These are phyloP conservation scores for Lobophora halterata DNA, from an alignment of 2,888 invertebrate species.

Conservation along the genomic window DNA sequence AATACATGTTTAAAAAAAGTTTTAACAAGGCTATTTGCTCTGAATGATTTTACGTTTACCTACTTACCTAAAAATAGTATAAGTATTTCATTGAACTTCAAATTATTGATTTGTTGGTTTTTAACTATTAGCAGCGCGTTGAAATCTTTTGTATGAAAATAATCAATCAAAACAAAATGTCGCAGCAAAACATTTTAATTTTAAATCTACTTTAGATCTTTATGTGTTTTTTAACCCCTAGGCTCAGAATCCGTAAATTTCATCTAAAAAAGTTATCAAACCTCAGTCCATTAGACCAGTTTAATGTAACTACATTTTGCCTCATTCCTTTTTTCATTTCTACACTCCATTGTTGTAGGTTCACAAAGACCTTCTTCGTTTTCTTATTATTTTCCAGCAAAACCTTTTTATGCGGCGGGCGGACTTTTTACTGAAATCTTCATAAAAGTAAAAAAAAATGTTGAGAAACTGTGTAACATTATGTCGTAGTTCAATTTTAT, in stretches of 20 bases:
- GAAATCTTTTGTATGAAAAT: constrained; percentile 8
- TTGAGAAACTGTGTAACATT: constrained; percentile 39
- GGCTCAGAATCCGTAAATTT: too few relatives aligned
- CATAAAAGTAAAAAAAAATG: constrained; percentile 16
- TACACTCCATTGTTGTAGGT: constrained; percentile 43
- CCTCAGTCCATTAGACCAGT: constrained; percentile 41
- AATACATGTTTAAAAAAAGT: too few relatives aligned
- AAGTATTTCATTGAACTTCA: too few relatives aligned
- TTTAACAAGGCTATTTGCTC: too few relatives aligned
- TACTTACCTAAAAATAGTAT: too few relatives aligned
- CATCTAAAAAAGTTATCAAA: constrained; percentile 37
- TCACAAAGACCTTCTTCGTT: constrained; percentile 27
- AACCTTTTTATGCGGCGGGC: constrained; percentile 11
- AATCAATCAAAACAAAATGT: too few relatives aligned
- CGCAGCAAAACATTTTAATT: too few relatives aligned
- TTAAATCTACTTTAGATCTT: too few relatives aligned
- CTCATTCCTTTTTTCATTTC: constrained; percentile 42
- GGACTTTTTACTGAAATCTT: constrained; percentile 5
- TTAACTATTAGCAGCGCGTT: constrained; percentile 7
- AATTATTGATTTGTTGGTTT: too few relatives aligned
- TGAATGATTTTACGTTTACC: too few relatives aligned
- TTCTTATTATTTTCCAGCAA: constrained; percentile 30
- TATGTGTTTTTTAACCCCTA: too few relatives aligned
- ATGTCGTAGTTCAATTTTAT: constrained; percentile 12
- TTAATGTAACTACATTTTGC: constrained; percentile 42